These are phyloP conservation scores for Cephalopachus bancanus DNA, from an alignment of 2,797 vertebrate genomes.

Conservation along the genomic window DNA sequence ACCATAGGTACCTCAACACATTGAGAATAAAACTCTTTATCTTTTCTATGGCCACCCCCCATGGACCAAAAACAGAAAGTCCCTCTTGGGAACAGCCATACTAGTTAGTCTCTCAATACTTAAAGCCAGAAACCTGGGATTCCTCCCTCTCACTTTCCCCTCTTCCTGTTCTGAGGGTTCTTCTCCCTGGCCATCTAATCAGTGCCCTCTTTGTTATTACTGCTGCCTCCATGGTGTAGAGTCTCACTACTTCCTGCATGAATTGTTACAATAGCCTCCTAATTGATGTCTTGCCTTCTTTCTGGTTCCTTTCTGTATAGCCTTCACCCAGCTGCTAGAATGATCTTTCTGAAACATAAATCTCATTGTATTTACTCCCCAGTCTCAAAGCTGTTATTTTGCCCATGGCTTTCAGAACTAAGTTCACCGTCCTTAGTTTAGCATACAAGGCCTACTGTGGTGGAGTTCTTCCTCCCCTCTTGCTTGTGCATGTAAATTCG, in stretches of 20 bases:
- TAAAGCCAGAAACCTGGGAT: not conserved
- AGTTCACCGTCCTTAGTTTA: conserved; percentile 10
- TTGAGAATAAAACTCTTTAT: conserved; percentile 35
- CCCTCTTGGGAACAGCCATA: not conserved
- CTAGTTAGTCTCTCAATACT: not conserved
- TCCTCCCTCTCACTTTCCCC: not conserved
- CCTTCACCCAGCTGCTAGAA: conserved; percentile 23
- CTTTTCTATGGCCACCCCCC: not conserved
- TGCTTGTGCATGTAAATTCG: not conserved
- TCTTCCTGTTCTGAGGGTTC: not conserved
- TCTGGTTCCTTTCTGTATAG: not conserved
- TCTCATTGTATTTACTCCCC: not conserved
- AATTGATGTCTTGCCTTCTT: not conserved
- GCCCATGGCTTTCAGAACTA: conserved; percentile 22
- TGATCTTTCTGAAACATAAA: conserved; percentile 22
- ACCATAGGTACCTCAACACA: not conserved
- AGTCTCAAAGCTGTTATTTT: conserved; percentile 22
- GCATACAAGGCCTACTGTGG: not conserved
- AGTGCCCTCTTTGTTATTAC: not conserved
- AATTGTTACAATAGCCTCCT: not conserved
- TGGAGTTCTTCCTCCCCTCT: not conserved
- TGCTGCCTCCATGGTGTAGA: conserved; percentile 25
- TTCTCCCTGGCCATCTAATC: not conserved
- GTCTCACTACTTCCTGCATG: not conserved
- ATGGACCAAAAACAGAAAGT: conserved; percentile 26